Conservation (phyloP, 2,113 vertebrate species). For the Acanthisitta chloris region DNA sequence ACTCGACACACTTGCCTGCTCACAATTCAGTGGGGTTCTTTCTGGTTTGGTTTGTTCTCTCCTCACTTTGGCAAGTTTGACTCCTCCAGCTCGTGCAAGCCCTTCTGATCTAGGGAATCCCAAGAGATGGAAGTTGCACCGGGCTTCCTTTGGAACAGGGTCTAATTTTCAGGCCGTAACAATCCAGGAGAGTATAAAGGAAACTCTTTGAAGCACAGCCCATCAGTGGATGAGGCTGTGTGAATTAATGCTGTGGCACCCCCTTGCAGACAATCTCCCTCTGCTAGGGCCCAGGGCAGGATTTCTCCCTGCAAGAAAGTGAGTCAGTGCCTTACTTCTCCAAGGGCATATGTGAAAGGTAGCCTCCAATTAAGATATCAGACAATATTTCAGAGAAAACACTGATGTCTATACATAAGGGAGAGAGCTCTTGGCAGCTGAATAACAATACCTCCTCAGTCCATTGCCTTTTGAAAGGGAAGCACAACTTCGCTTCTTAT, state of each 20-base stretch:
- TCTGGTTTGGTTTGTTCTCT: not conserved
- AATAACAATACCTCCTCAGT: slow-evolving; percentile 63
- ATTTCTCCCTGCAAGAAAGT: not conserved
- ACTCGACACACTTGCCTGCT: not conserved
- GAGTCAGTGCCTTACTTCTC: not conserved
- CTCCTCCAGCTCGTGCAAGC: not conserved
- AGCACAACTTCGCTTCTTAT: slow-evolving; percentile 46
- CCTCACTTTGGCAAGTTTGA: not conserved
- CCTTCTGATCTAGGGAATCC: not conserved
- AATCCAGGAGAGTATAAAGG: not conserved
- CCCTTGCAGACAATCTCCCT: not conserved
- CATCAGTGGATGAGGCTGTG: not conserved
- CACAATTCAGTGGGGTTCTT: not conserved
- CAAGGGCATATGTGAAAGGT: not conserved
- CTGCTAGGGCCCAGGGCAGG: not conserved
- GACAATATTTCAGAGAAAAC: slow-evolving; percentile 48
- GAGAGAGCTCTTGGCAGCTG: slow-evolving; percentile 58
- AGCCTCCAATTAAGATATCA: slow-evolving; percentile 62
- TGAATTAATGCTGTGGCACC: not conserved
- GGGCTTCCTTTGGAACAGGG: not conserved
- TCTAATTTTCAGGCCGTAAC: not conserved
- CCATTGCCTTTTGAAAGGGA: slow-evolving; percentile 58
- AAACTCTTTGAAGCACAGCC: not conserved
- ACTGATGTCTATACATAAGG: slow-evolving; percentile 59
- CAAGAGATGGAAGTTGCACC: not conserved